phyloP scores from a whole-genome alignment of 1,140 invertebrate species.

The Diachasmimorpha longicaudata region DNA sequence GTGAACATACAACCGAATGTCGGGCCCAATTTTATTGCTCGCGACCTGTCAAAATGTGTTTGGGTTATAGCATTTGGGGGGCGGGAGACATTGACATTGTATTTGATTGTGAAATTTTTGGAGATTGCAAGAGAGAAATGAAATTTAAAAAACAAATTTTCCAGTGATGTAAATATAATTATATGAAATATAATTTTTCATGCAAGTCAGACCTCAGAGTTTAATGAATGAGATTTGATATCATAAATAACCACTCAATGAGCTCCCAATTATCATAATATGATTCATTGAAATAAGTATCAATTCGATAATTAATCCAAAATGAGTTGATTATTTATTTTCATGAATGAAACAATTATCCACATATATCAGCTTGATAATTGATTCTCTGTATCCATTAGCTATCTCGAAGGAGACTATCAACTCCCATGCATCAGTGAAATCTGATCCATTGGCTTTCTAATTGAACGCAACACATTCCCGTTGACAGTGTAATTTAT shows the following conservation, averaged over 20 bases:
- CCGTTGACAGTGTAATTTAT: slow-evolving; percentile 41
- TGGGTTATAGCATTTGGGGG: neutral
- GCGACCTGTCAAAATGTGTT: neutral
- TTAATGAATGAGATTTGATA: neutral
- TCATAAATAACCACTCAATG: neutral
- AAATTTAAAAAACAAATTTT: too few relatives aligned
- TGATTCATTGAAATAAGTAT: neutral
- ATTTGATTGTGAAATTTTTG: too few relatives aligned
- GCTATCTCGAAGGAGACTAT: neutral
- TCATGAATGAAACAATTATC: neutral
- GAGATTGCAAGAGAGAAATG: too few relatives aligned
- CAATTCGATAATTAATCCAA: neutral
- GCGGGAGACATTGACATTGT: too few relatives aligned
- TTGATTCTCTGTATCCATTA: neutral
- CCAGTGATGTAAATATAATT: too few relatives aligned
- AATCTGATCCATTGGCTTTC: slow-evolving; percentile 49
- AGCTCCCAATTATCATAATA: neutral
- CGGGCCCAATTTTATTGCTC: neutral
- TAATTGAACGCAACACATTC: slow-evolving; percentile 45
- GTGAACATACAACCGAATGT: neutral
- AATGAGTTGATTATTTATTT: neutral
- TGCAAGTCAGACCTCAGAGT: neutral
- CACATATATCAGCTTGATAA: neutral
- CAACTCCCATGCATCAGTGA: slow-evolving; percentile 23
- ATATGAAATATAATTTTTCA: neutral